Base-by-base conservation (phyloP, 2,797 vertebrate genomes). In the Poliocrania exsul region DNA sequence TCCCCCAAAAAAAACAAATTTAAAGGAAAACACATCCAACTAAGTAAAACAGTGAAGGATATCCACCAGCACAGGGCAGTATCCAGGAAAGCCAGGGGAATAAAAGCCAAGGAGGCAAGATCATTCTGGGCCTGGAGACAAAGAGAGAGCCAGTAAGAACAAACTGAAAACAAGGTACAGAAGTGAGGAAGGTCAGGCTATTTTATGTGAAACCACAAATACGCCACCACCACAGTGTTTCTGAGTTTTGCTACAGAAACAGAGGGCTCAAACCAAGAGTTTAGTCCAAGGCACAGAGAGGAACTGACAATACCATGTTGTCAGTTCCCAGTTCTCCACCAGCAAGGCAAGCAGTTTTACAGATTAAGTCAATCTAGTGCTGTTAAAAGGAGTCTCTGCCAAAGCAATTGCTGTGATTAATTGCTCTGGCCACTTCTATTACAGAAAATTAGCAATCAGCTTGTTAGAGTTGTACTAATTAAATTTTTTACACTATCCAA, bases 21-120 rank as follows among this genome's bases (percentile, higher is more conserved):
- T 77, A 57, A 93, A 95, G 94, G 92, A 96, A 95, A 97, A 95
- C 31, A 88, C 70, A 74, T 5, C 57, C 80, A 96, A 96, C 91
- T 86, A 95, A 96, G 95, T 90, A 94, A 97, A 96, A 96, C 95
- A 98, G 87, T 93, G 97, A 95, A 98, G 98, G 98, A 98, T 98
- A 98, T 98, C 98, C 98, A 98, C 98, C 98, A 98, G 97, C 98
- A 98, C 91, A 98, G 92, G 95, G 98, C 98, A 98, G 98, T 98
- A 97, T 98, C 98, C 97, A 98, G 98, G 98, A 98, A 98, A 98
- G 98, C 98, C 98, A 98, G 95, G 97, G 98, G 98, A 96, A 98
- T 98, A 97, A 98, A 98, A 97, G 98, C 98, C 98, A 98, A 98
- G 97, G 98, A 98, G 97, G 98, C 98, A 98, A 98, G 98, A 97